Base-by-base conservation (phyloP, 2,888 invertebrate genomes). In the Leucoma salicis region DNA sequence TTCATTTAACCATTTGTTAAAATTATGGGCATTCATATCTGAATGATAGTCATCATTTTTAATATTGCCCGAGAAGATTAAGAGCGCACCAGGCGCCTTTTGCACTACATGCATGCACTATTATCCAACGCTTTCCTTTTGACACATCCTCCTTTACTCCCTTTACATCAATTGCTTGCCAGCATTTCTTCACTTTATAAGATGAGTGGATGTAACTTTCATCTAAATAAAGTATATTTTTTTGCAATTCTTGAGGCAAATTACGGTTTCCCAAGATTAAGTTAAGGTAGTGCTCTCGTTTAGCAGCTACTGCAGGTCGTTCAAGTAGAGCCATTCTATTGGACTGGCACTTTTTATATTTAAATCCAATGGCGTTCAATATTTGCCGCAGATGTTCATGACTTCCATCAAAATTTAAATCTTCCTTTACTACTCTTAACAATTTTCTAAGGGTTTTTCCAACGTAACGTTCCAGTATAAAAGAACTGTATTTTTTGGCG, bases 151-250 rank as follows among this genome's bases (percentile, higher is more conserved):
- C 13, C 31, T 29, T 35, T 3, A 56, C 39, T 15, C 50, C 44
- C 14, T 10, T 11, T 0, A 33, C 31, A n/a, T 48, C 35, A 10
- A 37, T 32, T 2, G 48, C 46, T 21, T 63, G 54, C 57, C 62
- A 59, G 38, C 57, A 59, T 49, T 49, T 58, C 13, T 41, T 50
- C 12, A 54, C 14, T 36, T 52, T 58, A 31, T 53, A 56, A 2
- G 49, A 53, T 2, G 36, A 31, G 33, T 65, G 59, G 14, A 60
- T 50, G 24, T 62, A 62, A 34, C 58, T 64, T 34, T 64, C 64
- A 52, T 63, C 61, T n/a, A 63, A 35, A 45, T 58, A 62, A 31
- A 63, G 49, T 11, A 62, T 54, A 27, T n/a, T 55, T 13, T 44
- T 51, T 49, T 36, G 28, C 0, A 52, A 29, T 12, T 56, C 57